Percentiles rank a stretch among this genome's conserved stretches.
Conservation (phyloP, 2,113 vertebrate genomes). For the Sander vitreus region DNA sequence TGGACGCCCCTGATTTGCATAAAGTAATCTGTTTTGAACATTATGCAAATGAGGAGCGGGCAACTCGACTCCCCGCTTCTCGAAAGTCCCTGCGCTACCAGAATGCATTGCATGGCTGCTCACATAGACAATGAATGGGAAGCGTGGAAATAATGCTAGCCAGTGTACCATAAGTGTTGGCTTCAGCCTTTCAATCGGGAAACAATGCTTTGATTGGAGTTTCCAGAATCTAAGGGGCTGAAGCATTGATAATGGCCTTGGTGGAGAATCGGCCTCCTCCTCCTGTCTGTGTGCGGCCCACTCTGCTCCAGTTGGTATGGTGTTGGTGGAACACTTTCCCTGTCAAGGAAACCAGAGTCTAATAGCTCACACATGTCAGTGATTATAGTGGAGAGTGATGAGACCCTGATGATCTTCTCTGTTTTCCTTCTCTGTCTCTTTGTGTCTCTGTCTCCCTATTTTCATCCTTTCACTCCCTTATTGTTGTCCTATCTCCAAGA, state of each 20-base stretch:
- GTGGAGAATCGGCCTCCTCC: neutral
- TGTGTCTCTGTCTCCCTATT: conserved; percentile 8
- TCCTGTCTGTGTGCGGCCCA: conserved; percentile 19
- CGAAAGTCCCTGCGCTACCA: no score
- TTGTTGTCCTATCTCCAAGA: conserved; percentile 11
- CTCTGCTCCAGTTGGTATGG: conserved; percentile 10
- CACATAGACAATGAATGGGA: no score
- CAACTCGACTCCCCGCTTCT: no score
- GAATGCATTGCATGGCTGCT: no score
- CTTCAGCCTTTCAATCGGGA: conserved; percentile 32
- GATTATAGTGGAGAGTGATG: conserved; percentile 54
- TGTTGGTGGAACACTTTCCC: conserved; percentile 55
- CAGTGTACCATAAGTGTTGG: neutral
- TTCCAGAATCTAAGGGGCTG: conserved; percentile 37
- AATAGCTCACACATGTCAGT: conserved; percentile 72
- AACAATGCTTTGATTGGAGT: conserved; percentile 44
- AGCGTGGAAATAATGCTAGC: no score
- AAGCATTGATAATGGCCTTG: conserved; percentile 21
- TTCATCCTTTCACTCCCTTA: neutral
- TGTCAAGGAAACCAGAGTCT: conserved; percentile 60
- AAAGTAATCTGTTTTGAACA: no score
- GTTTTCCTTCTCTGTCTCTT: conserved; percentile 41
- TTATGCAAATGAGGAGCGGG: no score
- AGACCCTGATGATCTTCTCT: conserved; percentile 37
- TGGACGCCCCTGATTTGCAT: no score